phyloP scores from a whole-genome alignment of 2,797 vertebrate species.

The Halcyon chelicuti region DNA sequence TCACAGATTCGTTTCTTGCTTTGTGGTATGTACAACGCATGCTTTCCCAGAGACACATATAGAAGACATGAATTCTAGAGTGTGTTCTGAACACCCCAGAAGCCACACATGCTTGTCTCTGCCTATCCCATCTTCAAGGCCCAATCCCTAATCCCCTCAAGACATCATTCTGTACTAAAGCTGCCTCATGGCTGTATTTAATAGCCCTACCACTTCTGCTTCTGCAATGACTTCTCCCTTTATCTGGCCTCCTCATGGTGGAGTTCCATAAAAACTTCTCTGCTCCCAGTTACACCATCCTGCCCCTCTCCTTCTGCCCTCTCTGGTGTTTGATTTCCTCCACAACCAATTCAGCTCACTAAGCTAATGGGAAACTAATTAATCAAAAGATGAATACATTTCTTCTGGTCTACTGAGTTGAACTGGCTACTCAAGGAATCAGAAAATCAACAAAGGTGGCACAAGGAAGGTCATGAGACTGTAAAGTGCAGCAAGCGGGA shows the following conservation, averaged over 20 bases:
- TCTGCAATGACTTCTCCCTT: background rate
- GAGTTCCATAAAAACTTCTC: background rate
- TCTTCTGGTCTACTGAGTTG: background rate
- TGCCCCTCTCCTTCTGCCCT: background rate
- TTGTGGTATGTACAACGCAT: background rate
- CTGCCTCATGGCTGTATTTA: background rate
- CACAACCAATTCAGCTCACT: background rate
- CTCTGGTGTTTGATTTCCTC: background rate
- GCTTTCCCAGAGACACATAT: background rate
- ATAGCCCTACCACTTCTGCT: background rate
- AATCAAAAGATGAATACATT: background rate
- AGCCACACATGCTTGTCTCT: background rate
- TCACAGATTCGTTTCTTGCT: background rate
- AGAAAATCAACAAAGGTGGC: background rate
- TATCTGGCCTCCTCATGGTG: fast-evolving
- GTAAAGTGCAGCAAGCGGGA: background rate
- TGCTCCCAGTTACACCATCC: background rate
- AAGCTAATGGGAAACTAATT: background rate
- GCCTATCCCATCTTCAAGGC: background rate
- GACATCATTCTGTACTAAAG: background rate
- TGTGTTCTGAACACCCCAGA: background rate
- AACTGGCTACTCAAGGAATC: background rate
- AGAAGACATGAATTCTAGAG: background rate
- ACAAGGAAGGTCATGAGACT: background rate
- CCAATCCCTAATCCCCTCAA: background rate